Evolutionary conservation across 2,113 vertebrate genomes (phyloP), one percentile per base, ranked within the genome.

Genomic region (Dermatemys mawii): DNA sequence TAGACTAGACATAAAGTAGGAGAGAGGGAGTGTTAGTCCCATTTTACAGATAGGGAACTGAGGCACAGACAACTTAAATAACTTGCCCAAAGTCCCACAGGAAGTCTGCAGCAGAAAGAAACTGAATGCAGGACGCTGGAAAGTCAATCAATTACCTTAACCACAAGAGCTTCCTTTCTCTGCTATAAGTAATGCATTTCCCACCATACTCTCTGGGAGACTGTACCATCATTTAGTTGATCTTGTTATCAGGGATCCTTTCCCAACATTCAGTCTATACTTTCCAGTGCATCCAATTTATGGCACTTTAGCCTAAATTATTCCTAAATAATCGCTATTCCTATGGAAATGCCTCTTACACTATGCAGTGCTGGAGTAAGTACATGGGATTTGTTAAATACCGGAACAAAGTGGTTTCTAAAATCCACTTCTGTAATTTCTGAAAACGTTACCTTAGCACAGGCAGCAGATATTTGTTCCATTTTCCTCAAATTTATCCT

Each of bases 381-480:
- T 70, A 32, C 57, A 51, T 87, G 78, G 95, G 91, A 57, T 87
- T 93, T 93, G 63, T 80, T 83, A 81, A 70, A 81, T 93, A 53
- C 82, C 89, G 86, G 78, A 93, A 94, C 85, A 88, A 82, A 96
- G 90, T 90, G 84, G 80, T 86, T 96, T 95, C 92, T 93, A 91
- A 93, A 94, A 89, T 26, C 41, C 87, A 93, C 54, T 55, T 55
- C 54, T 55, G 10, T 55, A 27, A 60, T 27, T 60, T 14, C 55
- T 60, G 5, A 60, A 60, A 21, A 85, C 89, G 93, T 97, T 29
- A 60, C 12, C 96, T 97, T 97, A 96, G 96, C 95, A 97, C 96
- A 93, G 93, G 92, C n/a, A 93, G 90, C 93, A 97, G 96, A 96
- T 96, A 97, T 94, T 95, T 94, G 90, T 91, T 97, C 95, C 94